phyloP scores from a whole-genome alignment of 2,888 invertebrate genomes.

The Neuroscelio doddi region DNA sequence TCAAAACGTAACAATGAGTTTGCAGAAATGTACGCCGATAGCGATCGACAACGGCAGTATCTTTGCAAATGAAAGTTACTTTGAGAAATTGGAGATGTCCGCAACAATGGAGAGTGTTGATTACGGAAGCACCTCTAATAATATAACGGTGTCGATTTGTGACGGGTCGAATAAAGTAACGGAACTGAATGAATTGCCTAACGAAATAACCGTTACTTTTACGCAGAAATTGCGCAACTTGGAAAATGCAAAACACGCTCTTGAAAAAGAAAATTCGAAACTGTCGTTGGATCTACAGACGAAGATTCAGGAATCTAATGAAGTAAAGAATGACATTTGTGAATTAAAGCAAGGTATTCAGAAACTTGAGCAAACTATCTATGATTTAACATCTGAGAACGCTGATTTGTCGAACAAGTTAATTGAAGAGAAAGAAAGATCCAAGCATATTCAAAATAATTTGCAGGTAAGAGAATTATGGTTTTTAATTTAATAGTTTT shows the following conservation, averaged over 20 bases:
- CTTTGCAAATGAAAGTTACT: constrained; percentile 57
- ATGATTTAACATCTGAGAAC: constrained; percentile 61
- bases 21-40: constrained; percentile 14
- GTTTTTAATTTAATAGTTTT: too few relatives aligned
- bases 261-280: constrained; percentile 57
- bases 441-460: too few relatives aligned
- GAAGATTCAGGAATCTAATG: constrained; percentile 59
- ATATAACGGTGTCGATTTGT: background rate
- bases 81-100: constrained; percentile 50
- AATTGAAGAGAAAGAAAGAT: constrained; percentile 49
- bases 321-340: constrained; percentile 56
- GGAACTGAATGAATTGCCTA: background rate
- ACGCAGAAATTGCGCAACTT: constrained; percentile 6
- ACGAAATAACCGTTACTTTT: background rate
- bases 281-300: constrained; percentile 51
- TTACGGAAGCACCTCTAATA: background rate
- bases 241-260: constrained; percentile 36
- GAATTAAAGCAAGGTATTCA: constrained; percentile 59
- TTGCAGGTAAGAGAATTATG: constrained; percentile 40
- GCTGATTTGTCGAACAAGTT: constrained; percentile 58
- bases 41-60: constrained; percentile 54
- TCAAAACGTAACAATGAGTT: background rate
- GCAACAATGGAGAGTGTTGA: constrained; percentile 21
- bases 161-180: background rate
- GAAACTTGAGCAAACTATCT: constrained; percentile 58